Conservation (phyloP, 2,797 vertebrate genomes). For the Taeniopygia guttata region DNA sequence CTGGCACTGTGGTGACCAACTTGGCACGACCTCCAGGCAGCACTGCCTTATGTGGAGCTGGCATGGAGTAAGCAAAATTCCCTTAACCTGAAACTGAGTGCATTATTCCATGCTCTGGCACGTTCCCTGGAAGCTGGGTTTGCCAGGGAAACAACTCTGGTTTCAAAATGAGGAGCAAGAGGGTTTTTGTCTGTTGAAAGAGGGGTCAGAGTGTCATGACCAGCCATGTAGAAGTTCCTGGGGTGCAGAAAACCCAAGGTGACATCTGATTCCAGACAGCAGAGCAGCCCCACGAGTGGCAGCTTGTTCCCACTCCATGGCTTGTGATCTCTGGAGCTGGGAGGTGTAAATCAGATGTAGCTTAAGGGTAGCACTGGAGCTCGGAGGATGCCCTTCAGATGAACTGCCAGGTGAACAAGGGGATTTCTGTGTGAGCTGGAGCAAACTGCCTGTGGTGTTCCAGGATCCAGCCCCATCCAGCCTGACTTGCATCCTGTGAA, state of each 20-base stretch:
- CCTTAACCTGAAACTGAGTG: neutral
- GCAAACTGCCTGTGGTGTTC: neutral
- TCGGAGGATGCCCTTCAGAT: neutral
- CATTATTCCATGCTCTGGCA: neutral
- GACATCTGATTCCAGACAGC: neutral
- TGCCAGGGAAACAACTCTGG: neutral
- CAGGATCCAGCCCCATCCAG: neutral
- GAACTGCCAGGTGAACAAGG: slow-evolving; percentile 37
- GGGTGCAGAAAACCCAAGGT: neutral
- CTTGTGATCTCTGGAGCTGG: neutral
- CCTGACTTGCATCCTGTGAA: slow-evolving; percentile 22
- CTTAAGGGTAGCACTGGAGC: neutral
- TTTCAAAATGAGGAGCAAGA: neutral
- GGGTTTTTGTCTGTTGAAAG: neutral
- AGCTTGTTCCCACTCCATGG: neutral
- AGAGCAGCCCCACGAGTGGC: neutral
- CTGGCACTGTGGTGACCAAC: neutral
- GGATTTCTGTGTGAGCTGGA: slow-evolving; percentile 45
- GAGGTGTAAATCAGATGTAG: neutral
- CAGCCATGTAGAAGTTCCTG: neutral
- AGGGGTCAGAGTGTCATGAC: neutral
- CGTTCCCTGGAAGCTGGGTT: neutral
- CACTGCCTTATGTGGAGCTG: neutral
- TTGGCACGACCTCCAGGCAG: neutral
- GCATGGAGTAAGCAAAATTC: neutral